Conservation (phyloP, 2,888 invertebrate genomes). For the Octonoba sinensis region DNA sequence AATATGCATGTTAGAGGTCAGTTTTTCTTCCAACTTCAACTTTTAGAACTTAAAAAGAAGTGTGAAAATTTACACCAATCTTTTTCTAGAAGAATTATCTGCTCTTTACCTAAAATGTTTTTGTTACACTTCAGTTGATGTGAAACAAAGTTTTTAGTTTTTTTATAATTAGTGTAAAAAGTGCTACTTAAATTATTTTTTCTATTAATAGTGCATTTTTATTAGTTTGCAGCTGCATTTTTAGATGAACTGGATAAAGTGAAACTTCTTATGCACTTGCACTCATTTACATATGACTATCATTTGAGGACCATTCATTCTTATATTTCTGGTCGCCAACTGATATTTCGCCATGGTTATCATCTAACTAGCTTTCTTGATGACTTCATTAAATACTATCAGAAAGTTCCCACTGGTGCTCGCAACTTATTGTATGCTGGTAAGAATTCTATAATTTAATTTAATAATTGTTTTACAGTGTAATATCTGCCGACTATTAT, state of each 20-base stretch:
- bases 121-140: too few species aligned
- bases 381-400: conserved; percentile 83
- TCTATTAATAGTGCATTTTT: conserved; percentile 63
- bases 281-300: conserved; percentile 84
- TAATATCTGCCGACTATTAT: too few species aligned
- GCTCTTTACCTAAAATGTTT: too few species aligned
- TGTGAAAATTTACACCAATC: too few species aligned
- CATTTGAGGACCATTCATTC: conserved; percentile 79
- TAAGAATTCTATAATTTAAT: conserved; percentile 68
- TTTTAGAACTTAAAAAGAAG: too few species aligned
- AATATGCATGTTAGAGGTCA: too few species aligned
- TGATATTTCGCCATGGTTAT: conserved; percentile 76
- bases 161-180: too few species aligned
- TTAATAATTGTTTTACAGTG: too few species aligned
- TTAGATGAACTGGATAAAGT: conserved; percentile 80
- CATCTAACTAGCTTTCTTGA: conserved; percentile 81
- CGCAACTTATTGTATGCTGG: conserved; percentile 81
- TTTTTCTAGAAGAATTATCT: too few species aligned
- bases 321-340: conserved; percentile 76
- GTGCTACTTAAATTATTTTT: too few species aligned
- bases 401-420: conserved; percentile 82
- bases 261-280: conserved; percentile 80
- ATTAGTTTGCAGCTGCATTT: conserved; percentile 76
- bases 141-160: too few species aligned
- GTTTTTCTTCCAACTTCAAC: too few species aligned